Evolutionary conservation across 2,113 vertebrate species (phyloP), one percentile per base, ranked within the genome.

Genomic region (Catharus bicknelli): DNA sequence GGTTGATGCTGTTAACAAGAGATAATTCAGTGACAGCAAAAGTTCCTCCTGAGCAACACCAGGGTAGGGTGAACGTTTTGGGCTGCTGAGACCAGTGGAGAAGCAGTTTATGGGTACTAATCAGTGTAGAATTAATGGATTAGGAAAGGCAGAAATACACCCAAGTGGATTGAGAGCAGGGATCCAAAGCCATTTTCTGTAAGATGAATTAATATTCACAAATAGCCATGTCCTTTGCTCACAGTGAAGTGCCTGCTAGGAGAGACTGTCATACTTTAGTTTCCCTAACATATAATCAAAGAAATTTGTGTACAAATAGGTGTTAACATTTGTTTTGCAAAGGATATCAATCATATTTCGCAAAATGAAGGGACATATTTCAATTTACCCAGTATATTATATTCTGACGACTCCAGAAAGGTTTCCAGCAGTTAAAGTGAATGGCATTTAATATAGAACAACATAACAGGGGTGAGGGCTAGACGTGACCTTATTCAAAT

Each of bases 401-500:
- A 97, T 96, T 97, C 97, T 97, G 97, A 98, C 94, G 95, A 98
- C 98, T 98, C 97, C 97, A 96, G 95, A 96, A 97, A 97, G 98
- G 97, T 98, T 98, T 98, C 97, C 96, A 97, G 97, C 98, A 98
- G 97, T 98, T 98, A 97, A 98, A 98, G 98, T 99, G 99, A 99
- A 97, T 99, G 99, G 98, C 99, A 99, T 99, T 99, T 99, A 99
- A 99, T 99, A 99, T 98, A 98, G 97, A 97, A 96, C 96, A 98
- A 99, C 99, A 99, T 98, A 98, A 98, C 97, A 97, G 97, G 98
- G 98, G 99, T 98, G 97, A 98, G 97, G 95, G 97, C 96, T 94
- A 98, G 97, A 98, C 96, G 98, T 99, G 99, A 99, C 99, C 99
- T 98, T 99, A 99, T 99, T 99, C 98, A 99, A 99, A 99, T 99